Evolutionary conservation across 2,797 vertebrate species (phyloP).

Genomic region (Pseudochaenichthys georgianus): DNA sequence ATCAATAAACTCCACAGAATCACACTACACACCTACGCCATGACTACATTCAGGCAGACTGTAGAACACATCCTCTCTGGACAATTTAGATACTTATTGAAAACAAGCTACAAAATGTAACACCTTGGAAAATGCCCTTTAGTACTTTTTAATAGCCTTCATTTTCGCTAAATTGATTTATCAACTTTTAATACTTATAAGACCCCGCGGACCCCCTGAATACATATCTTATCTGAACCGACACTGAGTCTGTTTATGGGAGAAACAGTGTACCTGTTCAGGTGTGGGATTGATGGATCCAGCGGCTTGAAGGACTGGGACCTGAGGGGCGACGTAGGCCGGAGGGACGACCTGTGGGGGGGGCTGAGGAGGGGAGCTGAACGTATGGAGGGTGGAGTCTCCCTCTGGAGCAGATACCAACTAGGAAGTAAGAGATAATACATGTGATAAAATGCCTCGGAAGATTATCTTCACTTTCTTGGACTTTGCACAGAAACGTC

Average conservation of each 20-base stretch:
- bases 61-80: no score
- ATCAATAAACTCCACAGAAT: no score
- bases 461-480: background rate
- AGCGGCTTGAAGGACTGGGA: conserved; percentile 86
- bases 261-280: conserved; percentile 89
- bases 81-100: no score
- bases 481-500: background rate
- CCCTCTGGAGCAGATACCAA: conserved; percentile 89
- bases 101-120: no score
- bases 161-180: no score
- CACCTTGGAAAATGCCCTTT: no score
- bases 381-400: conserved; percentile 88
- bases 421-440: conserved; percentile 45
- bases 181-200: no score
- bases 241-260: background rate
- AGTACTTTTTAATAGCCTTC: no score
- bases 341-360: conserved; percentile 81
- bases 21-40: no score
- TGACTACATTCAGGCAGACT: no score
- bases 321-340: conserved; percentile 84
- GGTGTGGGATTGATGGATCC: conserved; percentile 93
- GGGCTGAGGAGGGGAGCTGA: conserved; percentile 82
- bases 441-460: background rate
- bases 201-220: no score
- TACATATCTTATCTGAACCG: background rate